Conservation (phyloP, 2,797 vertebrate species). For the Chiroxiphia lanceolata region DNA sequence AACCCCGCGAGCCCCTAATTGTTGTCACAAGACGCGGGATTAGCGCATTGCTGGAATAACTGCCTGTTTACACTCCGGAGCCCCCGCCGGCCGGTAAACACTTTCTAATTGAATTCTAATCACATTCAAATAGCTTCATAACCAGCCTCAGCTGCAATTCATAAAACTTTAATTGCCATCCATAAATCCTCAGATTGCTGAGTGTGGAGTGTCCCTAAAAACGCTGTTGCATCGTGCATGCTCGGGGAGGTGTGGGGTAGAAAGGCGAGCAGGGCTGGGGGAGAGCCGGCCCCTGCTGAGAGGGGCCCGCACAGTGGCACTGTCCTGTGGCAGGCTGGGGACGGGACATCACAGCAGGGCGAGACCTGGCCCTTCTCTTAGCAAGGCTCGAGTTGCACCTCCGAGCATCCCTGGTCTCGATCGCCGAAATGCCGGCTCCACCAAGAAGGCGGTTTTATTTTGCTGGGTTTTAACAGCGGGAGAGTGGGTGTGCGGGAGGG, state of each 20-base stretch:
- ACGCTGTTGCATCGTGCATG: neutral
- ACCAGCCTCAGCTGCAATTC: constrained; percentile 85
- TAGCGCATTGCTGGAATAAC: constrained; percentile 99
- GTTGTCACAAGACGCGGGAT: constrained; percentile 99
- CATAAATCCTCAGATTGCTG: constrained; percentile 79
- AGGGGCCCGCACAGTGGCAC: too few species aligned
- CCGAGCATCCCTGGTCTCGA: neutral
- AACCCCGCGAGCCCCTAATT: constrained; percentile 88
- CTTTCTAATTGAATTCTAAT: constrained; percentile 99
- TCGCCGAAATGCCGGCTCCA: neutral
- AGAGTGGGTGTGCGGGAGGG: neutral
- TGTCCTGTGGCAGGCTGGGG: neutral
- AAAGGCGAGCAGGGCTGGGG: neutral
- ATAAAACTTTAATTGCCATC: constrained; percentile 91
- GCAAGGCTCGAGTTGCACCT: neutral
- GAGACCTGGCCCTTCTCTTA: neutral
- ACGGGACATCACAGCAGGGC: neutral
- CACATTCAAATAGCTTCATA: constrained; percentile 91
- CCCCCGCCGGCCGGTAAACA: constrained; percentile 88
- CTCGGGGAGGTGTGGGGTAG: accelerated
- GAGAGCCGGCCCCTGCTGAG: neutral
- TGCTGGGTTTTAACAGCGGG: neutral
- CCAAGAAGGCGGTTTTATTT: neutral
- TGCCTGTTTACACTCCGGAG: constrained; percentile 93
- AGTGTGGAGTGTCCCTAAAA: constrained; percentile 56